Evolutionary conservation across 1,140 invertebrate species (phyloP), one percentile per base, ranked within the genome.

Genomic region (Macrobrachium nipponense): DNA sequence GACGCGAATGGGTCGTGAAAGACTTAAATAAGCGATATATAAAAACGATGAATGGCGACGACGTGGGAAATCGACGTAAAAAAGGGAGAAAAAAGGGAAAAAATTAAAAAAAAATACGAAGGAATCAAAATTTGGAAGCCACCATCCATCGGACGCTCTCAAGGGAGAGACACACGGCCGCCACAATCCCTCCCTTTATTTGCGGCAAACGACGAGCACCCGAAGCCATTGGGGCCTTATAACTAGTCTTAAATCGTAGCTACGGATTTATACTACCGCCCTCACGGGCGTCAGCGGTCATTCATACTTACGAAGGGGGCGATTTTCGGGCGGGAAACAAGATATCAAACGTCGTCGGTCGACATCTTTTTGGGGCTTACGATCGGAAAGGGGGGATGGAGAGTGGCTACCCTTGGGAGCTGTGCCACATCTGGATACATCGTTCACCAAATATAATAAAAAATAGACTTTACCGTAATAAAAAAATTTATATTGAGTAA

Each of bases 291-390:
- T 23, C 51, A 66, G n/a, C 23, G 12, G n/a, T 2, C 27, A 23
- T 4, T 23, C 11, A 43, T 75, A 10, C n/a, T 62, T 73, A 76
- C 66, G 76, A 60, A 61, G 17, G 17, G 17, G 82, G 82, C 60
- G 43, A 62, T 51, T 76, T 75, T 7, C 64, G 20, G 82, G 12
- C 20, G 61, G 15, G 27, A 60, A 51, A 10, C 11, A 20, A 77
- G 61, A 73, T 77, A 77, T 83, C 82, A 83, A 83, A 83, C 72
- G 64, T 73, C 82, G 76, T 43, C 72, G 72, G n/a, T 77, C 73
- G 82, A 83, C 73, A 83, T 83, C 82, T 83, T 18, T 83, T 36
- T 83, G 36, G 72, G 36, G 82, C 60, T 81, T 64, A 15, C 23
- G 80, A n/a, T 43, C 27, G n/a, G n/a, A 20, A 58, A 61, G 60